phyloP scores from a whole-genome alignment of 2,888 invertebrate species.

The Lasioglossum pauxillum region DNA sequence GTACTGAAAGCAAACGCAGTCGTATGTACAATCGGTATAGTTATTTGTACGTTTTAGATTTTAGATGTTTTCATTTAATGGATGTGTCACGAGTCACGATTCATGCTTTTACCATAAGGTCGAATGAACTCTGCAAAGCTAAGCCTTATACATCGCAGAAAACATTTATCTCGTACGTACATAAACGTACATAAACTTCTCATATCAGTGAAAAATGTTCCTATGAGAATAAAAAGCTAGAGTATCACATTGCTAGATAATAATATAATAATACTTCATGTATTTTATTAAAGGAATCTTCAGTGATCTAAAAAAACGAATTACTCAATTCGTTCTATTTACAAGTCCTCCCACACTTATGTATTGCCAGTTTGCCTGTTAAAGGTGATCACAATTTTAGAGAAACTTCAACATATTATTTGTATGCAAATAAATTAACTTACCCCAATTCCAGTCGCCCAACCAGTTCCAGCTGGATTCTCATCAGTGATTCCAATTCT shows the following conservation, averaged over 20 bases:
- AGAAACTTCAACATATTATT: not conserved
- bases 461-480: constrained; percentile 91
- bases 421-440: constrained; percentile 68
- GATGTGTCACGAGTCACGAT: not conserved
- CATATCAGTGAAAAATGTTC: constrained; percentile 35
- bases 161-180: constrained; percentile 13
- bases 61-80: constrained; percentile 8
- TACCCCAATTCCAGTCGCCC: constrained; percentile 90
- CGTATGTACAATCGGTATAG: not conserved
- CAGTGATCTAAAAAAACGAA: constrained; percentile 10
- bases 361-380: constrained; percentile 82
- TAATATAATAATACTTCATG: constrained; percentile 33
- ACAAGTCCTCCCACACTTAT: constrained; percentile 78
- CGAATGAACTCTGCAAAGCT: constrained; percentile 29
- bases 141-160: constrained; percentile 31
- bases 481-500: constrained; percentile 90
- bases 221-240: constrained; percentile 13
- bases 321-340: constrained; percentile 70
- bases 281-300: constrained; percentile 9
- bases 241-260: constrained; percentile 23
- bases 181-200: constrained; percentile 13
- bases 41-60: constrained; percentile 17
- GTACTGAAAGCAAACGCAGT: not conserved
- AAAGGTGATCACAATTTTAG: constrained; percentile 41
- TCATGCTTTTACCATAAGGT: constrained; percentile 29